These are phyloP conservation scores for Brassicogethes aeneus DNA, from an alignment of 2,888 invertebrate species.

Conservation along the genomic window DNA sequence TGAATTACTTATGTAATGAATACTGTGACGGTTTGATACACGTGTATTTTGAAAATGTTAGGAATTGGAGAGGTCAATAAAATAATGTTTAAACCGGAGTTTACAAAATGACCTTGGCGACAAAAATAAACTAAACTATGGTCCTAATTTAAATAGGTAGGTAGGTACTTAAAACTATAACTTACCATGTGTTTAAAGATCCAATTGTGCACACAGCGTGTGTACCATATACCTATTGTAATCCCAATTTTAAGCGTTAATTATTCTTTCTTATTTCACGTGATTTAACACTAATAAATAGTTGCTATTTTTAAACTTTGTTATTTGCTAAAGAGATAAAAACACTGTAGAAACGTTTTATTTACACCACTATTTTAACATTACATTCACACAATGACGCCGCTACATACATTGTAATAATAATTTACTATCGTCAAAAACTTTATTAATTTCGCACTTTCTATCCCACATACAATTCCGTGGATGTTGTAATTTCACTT, in stretches of 20 bases:
- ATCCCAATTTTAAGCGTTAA: neutral
- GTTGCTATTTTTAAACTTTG: conserved; percentile 3
- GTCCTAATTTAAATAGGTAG: conserved; percentile 1
- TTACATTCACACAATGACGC: neutral
- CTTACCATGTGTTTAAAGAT: conserved; percentile 3
- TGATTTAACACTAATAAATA: conserved; percentile 3
- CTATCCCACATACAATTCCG: neutral
- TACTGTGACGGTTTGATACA: neutral
- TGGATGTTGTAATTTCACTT: neutral
- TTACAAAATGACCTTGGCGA: conserved; percentile 1
- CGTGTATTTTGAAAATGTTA: conserved; percentile 1
- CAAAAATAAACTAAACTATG: conserved; percentile 2
- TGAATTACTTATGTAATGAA: too few relatives aligned
- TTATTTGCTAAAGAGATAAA: conserved; percentile 1
- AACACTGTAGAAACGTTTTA: conserved; percentile 1
- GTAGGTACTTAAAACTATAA: neutral
- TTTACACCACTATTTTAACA: neutral
- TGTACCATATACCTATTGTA: neutral
- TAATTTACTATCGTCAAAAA: conserved; percentile 1
- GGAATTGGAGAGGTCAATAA: conserved; percentile 1
- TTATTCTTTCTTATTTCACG: conserved; percentile 2
- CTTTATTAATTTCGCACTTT: too few relatives aligned
- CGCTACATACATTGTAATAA: neutral
- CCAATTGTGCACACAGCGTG: neutral
- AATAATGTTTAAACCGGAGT: conserved; percentile 1